Percentiles rank a stretch among this genome's conserved stretches.
These are phyloP conservation scores for Luidia sarsii DNA, from an alignment of 53 echinoderm and acorn worm species.

Conservation along the genomic window DNA sequence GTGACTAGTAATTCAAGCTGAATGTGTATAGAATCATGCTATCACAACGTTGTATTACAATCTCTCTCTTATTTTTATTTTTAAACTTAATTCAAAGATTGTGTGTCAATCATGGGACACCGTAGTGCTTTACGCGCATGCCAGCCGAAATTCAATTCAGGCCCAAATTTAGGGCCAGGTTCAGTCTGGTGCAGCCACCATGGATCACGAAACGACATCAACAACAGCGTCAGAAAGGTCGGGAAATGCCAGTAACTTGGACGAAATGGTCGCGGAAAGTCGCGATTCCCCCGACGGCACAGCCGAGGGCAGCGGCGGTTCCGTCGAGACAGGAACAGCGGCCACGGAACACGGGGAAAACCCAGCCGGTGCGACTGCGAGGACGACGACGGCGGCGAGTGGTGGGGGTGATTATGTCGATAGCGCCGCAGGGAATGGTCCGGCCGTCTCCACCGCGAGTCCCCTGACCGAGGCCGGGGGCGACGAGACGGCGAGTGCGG, in stretches of 20 bases:
- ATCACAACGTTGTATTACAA: too few species aligned
- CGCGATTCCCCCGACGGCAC: not conserved
- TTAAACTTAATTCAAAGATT: too few species aligned
- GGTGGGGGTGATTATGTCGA: too few species aligned
- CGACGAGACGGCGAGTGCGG: not conserved
- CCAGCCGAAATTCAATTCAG: too few species aligned
- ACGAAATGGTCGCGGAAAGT: not conserved
- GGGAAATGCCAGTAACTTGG: not conserved
- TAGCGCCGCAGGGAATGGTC: not conserved
- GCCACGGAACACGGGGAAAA: not conserved
- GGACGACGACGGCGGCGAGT: too few species aligned
- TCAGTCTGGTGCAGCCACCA: slow-evolving; percentile 58
- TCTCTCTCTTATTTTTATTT: too few species aligned
- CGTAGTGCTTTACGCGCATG: too few species aligned
- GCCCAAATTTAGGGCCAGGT: too few species aligned
- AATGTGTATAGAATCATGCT: too few species aligned
- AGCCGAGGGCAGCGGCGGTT: not conserved
- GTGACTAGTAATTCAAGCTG: too few species aligned
- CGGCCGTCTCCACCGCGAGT: not conserved
- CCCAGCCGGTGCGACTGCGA: not conserved
- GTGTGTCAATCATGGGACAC: too few species aligned
- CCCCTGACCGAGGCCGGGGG: too few species aligned
- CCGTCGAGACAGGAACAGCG: not conserved
- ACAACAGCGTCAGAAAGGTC: not conserved
- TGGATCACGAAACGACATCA: slow-evolving; percentile 1